A percentile compares a stretch with the other conserved stretches of the same genome.
These are phyloP conservation scores for Trichopria drosophilae DNA, from an alignment of 2,888 invertebrate species.

Conservation along the genomic window DNA sequence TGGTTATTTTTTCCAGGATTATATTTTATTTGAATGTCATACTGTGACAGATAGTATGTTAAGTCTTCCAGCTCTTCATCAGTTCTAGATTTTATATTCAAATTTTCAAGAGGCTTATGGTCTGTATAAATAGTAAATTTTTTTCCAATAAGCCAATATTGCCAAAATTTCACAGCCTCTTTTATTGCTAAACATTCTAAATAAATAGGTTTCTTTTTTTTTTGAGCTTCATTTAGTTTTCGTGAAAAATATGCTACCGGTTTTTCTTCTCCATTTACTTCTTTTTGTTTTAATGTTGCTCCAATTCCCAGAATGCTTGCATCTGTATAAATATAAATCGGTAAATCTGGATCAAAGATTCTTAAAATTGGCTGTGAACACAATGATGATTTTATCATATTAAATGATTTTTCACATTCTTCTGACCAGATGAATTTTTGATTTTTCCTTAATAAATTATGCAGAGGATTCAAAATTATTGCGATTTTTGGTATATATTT, in stretches of 20 bases:
- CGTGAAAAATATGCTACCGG: conserved; percentile 34
- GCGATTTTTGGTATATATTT: conserved; percentile 22
- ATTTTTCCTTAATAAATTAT: conserved; percentile 33
- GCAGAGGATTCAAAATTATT: conserved; percentile 12
- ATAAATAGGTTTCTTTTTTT: conserved; percentile 33
- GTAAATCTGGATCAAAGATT: conserved; percentile 39
- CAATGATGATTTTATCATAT: conserved; percentile 34
- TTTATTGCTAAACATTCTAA: conserved; percentile 40
- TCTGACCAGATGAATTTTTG: conserved; percentile 34
- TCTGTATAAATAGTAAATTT: conserved; percentile 1
- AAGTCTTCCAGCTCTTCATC: conserved; percentile 11
- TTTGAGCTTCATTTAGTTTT: conserved; percentile 30
- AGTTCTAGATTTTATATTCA: too few relatives aligned
- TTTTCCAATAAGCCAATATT: conserved; percentile 31
- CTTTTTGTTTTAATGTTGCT: conserved; percentile 38
- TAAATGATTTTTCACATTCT: conserved; percentile 34
- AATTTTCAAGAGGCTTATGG: conserved; percentile 4
- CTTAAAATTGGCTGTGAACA: conserved; percentile 39
- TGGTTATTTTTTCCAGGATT: conserved; percentile 33
- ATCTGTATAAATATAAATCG: conserved; percentile 41
- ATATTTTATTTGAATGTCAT: conserved; percentile 27
- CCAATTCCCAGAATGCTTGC: conserved; percentile 38
- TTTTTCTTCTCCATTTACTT: conserved; percentile 29
- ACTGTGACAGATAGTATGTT: conserved; percentile 6
- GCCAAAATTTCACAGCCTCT: conserved; percentile 39